These are phyloP conservation scores for Tachina lurida DNA, from an alignment of 2,888 invertebrate species.

Conservation along the genomic window DNA sequence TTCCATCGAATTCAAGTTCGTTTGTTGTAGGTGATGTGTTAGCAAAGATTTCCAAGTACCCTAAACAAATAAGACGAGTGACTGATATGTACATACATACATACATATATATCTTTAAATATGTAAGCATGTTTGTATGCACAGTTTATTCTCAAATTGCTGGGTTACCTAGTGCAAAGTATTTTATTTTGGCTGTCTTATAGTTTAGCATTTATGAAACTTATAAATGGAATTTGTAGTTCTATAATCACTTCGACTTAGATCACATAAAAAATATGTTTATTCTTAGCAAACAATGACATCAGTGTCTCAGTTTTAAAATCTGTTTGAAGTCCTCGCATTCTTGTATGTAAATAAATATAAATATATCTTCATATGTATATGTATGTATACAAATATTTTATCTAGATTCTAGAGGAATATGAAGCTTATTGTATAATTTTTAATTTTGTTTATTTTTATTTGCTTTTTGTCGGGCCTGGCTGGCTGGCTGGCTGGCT, in stretches of 20 bases:
- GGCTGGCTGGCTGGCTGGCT: slow-evolving; percentile 15
- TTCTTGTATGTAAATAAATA: not conserved
- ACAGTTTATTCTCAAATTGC: not conserved
- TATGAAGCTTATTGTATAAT: slow-evolving; percentile 10
- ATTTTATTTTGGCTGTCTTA: not conserved
- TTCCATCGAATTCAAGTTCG: slow-evolving; percentile 59
- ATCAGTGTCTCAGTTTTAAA: slow-evolving; percentile 59
- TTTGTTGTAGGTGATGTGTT: slow-evolving; percentile 25
- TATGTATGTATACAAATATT: slow-evolving; percentile 14
- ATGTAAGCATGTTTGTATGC: too few relatives aligned
- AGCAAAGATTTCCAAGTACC: slow-evolving; percentile 35
- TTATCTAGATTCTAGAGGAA: slow-evolving; percentile 21
- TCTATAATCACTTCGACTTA: slow-evolving; percentile 6
- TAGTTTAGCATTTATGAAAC: not conserved
- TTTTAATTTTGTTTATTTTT: slow-evolving; percentile 35
- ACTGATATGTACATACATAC: not conserved
- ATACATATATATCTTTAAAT: not conserved
- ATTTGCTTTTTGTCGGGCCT: not conserved
- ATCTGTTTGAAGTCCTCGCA: slow-evolving; percentile 12
- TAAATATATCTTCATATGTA: slow-evolving; percentile 4
- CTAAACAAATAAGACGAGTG: not conserved
- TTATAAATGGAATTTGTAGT: not conserved
- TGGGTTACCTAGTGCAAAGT: not conserved
- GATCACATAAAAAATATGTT: slow-evolving; percentile 30
- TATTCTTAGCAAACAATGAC: slow-evolving; percentile 66